Evolutionary conservation across 2,113 vertebrate species (phyloP).

Genomic region (Lichenostomus cassidix): DNA sequence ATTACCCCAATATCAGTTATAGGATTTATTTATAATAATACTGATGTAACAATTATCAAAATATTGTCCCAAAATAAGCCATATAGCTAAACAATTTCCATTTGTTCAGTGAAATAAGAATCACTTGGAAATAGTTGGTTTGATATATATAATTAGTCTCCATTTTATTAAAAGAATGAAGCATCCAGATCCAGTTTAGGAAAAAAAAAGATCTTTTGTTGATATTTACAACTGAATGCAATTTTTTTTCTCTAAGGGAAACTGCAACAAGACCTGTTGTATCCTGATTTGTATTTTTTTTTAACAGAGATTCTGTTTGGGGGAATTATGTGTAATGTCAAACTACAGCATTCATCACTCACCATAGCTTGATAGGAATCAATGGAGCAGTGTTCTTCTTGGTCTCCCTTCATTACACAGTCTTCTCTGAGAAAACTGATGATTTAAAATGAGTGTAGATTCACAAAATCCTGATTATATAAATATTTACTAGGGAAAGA

Average conservation of each 20-base stretch:
- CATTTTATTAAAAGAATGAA: neutral
- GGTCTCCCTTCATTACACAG: conserved; percentile 8
- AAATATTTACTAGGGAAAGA: neutral
- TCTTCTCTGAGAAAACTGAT: conserved; percentile 4
- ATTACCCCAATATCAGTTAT: neutral
- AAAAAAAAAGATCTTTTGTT: neutral
- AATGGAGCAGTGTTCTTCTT: conserved; percentile 52
- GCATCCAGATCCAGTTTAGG: neutral
- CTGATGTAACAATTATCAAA: neutral
- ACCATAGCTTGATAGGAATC: conserved; percentile 34
- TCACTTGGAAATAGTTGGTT: neutral
- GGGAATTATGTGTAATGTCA: neutral
- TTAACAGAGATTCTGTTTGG: neutral
- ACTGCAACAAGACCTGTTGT: neutral
- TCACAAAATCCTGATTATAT: conserved; percentile 21
- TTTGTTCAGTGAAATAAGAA: neutral
- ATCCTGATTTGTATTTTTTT: neutral
- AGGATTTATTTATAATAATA: neutral
- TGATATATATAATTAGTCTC: neutral
- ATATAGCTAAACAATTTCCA: neutral
- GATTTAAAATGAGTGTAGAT: neutral
- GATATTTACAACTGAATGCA: neutral
- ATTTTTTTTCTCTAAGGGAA: neutral
- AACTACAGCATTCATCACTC: conserved; percentile 32
- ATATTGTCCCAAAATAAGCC: neutral